These are phyloP conservation scores for Girardinichthys multiradiatus DNA, from an alignment of 2,113 vertebrate species.

Conservation along the genomic window DNA sequence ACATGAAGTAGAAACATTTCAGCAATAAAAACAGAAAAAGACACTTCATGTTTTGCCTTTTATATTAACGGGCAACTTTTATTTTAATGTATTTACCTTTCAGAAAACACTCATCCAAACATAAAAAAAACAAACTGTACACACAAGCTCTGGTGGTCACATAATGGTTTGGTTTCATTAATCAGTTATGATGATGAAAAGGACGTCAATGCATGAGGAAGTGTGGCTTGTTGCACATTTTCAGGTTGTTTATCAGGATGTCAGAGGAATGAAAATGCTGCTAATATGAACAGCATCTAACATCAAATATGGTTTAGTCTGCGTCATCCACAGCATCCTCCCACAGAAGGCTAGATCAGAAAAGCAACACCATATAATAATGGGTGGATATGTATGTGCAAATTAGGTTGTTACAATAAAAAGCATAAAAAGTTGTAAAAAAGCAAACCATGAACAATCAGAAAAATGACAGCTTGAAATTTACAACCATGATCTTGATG, in stretches of 20 bases:
- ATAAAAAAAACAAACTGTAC: not conserved
- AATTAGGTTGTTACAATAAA: constrained; percentile 42
- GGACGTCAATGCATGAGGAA: not conserved
- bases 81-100: constrained; percentile 35
- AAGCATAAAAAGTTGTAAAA: constrained; percentile 21
- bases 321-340: constrained; percentile 1
- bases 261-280: not conserved
- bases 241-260: not conserved
- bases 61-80: not conserved
- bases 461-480: constrained; percentile 10
- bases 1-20: too few relatives aligned
- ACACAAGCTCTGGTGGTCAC: not conserved
- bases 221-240: constrained; percentile 16
- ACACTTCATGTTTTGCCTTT: not conserved
- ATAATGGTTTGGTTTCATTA: constrained; percentile 68
- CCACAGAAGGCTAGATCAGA: constrained; percentile 22
- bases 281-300: too few relatives aligned
- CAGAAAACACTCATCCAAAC: constrained; percentile 31
- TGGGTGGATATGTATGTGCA: constrained; percentile 51
- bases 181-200: constrained; percentile 41
- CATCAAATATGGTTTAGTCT: not conserved
- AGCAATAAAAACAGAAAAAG: not conserved
- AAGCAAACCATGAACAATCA: constrained; percentile 5
- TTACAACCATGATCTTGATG: constrained; percentile 20
- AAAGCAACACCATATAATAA: constrained; percentile 42